Conservation (phyloP, 2,113 vertebrate species). For the Chaenogobius annularis region DNA sequence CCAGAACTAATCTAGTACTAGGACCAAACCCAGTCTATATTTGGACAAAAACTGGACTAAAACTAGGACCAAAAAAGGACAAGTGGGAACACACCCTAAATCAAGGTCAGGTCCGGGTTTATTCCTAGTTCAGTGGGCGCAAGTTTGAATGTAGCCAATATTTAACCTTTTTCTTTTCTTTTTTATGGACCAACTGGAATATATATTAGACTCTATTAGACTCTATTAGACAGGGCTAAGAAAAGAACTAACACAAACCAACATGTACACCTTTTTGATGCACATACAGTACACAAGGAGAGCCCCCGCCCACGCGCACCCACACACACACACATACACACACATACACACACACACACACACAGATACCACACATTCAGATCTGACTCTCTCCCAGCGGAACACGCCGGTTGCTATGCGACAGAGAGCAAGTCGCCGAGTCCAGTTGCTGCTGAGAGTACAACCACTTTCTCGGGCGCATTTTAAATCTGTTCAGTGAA, state of each 20-base stretch:
- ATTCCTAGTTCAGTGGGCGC: too few relatives aligned
- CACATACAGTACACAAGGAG: slow-evolving; percentile 7
- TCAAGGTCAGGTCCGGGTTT: too few relatives aligned
- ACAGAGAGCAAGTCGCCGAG: slow-evolving; percentile 47
- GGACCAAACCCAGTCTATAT: background rate
- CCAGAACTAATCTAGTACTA: background rate
- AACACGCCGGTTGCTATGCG: slow-evolving; percentile 74
- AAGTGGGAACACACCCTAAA: too few relatives aligned
- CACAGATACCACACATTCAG: slow-evolving; percentile 5
- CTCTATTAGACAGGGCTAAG: too few relatives aligned
- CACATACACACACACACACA: background rate
- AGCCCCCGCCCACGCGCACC: background rate
- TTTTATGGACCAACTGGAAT: too few relatives aligned
- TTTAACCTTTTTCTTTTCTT: too few relatives aligned
- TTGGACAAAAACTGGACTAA: background rate
- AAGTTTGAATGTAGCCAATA: too few relatives aligned
- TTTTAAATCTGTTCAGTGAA: slow-evolving; percentile 16
- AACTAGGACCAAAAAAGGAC: background rate
- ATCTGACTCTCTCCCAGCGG: slow-evolving; percentile 27
- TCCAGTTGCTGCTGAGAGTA: slow-evolving; percentile 46
- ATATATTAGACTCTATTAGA: too few relatives aligned
- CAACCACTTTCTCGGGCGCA: slow-evolving; percentile 29
- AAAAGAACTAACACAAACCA: too few relatives aligned
- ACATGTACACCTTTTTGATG: background rate
- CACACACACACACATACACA: background rate